phyloP scores from a whole-genome alignment of 2,113 vertebrate species.

The Setophaga kirtlandii region DNA sequence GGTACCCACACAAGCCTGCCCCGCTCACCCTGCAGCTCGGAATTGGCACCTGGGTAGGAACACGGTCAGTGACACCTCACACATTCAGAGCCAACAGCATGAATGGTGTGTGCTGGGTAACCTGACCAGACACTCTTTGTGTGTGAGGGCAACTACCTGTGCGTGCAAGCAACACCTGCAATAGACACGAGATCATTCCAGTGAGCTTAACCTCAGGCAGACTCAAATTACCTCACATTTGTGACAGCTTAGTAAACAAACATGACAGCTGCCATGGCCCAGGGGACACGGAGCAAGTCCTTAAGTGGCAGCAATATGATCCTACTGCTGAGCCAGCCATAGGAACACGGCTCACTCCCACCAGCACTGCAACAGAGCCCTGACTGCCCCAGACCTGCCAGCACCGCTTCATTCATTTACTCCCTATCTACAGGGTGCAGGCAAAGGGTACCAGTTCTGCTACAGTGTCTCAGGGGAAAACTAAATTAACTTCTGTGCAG shows the following conservation, averaged over 20 bases:
- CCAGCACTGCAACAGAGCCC: background rate
- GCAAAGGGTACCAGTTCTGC: background rate
- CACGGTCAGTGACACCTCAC: background rate
- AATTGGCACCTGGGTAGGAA: background rate
- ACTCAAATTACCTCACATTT: background rate
- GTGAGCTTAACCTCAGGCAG: background rate
- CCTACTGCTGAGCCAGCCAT: rapidly evolving
- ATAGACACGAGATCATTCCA: rapidly evolving
- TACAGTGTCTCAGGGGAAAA: background rate
- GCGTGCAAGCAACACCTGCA: background rate
- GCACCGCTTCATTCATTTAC: background rate
- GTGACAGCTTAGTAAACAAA: background rate
- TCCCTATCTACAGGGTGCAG: background rate
- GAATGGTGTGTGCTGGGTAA: background rate
- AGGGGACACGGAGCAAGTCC: background rate
- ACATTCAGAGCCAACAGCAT: background rate
- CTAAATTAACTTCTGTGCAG: background rate
- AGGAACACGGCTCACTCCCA: background rate
- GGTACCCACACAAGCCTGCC: background rate
- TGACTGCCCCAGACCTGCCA: background rate
- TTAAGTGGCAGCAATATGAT: background rate
- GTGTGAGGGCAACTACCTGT: background rate
- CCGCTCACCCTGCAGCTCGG: background rate
- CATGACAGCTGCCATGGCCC: background rate
- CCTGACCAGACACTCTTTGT: background rate